Conservation (phyloP, 2,888 invertebrate genomes). For the Limenitis arthemis region DNA sequence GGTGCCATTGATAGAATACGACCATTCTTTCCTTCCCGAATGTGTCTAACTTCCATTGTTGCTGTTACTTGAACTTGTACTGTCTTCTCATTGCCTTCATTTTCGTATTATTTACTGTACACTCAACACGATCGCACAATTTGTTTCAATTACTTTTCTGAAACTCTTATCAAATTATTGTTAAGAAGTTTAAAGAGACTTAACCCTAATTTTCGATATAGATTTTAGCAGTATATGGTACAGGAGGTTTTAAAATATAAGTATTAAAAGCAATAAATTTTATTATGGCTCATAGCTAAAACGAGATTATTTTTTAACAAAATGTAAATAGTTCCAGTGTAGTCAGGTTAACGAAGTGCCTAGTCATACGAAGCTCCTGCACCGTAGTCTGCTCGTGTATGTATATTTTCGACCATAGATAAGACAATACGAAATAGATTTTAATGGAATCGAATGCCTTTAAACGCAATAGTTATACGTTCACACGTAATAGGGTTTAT, state of each 20-base stretch:
- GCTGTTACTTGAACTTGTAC: slow-evolving; percentile 36
- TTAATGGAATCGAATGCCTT: slow-evolving; percentile 56
- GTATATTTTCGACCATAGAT: slow-evolving; percentile 64
- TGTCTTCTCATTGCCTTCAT: slow-evolving; percentile 19
- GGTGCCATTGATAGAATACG: slow-evolving; percentile 71
- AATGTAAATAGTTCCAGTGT: slow-evolving; percentile 1
- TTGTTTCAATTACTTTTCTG: slow-evolving; percentile 1
- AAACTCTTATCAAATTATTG: neutral
- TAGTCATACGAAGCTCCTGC: slow-evolving; percentile 8
- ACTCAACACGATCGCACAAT: slow-evolving; percentile 15
- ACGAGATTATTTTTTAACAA: slow-evolving; percentile 1
- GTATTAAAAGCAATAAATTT: slow-evolving; percentile 8
- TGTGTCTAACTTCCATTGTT: slow-evolving; percentile 63
- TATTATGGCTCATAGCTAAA: slow-evolving; percentile 4
- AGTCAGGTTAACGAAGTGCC: slow-evolving; percentile 15
- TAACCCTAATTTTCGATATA: slow-evolving; percentile 8
- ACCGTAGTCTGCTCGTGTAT: slow-evolving; percentile 19
- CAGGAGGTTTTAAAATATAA: slow-evolving; percentile 5
- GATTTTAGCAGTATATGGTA: slow-evolving; percentile 8
- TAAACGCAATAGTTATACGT: slow-evolving; percentile 65
- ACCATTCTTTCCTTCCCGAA: slow-evolving; percentile 49
- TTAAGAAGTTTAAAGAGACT: slow-evolving; percentile 3
- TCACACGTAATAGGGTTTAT: slow-evolving; percentile 59
- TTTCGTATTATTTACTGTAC: slow-evolving; percentile 2
- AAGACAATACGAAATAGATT: slow-evolving; percentile 70